Evolutionary conservation across 2,113 vertebrate species (phyloP).

Genomic region (Caloenas nicobarica): DNA sequence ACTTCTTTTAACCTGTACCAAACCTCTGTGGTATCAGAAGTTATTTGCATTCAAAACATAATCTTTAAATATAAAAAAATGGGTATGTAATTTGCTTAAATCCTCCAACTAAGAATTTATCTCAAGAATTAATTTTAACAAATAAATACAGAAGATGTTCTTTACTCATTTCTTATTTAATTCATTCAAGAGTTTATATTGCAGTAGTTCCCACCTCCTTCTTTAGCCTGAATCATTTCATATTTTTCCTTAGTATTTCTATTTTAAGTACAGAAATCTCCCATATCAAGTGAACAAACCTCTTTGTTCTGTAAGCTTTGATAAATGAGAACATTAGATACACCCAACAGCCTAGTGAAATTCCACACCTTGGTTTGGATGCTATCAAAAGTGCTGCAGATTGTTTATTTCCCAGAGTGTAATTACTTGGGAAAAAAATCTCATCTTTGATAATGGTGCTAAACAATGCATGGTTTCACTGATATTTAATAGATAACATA

Average conservation of each 20-base stretch:
- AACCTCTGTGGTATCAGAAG: neutral
- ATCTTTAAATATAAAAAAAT: neutral
- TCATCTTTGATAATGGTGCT: constrained; percentile 24
- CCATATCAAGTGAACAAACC: neutral
- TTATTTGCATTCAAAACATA: neutral
- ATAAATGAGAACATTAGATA: constrained; percentile 55
- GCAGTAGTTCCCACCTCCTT: neutral
- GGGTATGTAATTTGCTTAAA: neutral
- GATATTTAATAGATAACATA: constrained; percentile 71
- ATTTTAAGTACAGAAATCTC: neutral
- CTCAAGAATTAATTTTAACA: neutral
- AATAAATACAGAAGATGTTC: neutral
- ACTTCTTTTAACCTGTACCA: neutral
- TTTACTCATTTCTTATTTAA: neutral
- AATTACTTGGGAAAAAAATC: constrained; percentile 50
- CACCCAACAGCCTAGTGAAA: constrained; percentile 48
- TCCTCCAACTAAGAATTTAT: neutral
- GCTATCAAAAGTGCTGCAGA: constrained; percentile 1
- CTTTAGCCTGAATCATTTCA: neutral
- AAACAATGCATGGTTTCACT: constrained; percentile 53
- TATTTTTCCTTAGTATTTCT: neutral
- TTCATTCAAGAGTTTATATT: constrained; percentile 6
- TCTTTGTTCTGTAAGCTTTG: constrained; percentile 35
- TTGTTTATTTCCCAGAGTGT: constrained; percentile 58
- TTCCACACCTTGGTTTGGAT: constrained; percentile 24